Evolutionary conservation across 2,113 vertebrate species (phyloP).

Genomic region (Takifugu flavidus): DNA sequence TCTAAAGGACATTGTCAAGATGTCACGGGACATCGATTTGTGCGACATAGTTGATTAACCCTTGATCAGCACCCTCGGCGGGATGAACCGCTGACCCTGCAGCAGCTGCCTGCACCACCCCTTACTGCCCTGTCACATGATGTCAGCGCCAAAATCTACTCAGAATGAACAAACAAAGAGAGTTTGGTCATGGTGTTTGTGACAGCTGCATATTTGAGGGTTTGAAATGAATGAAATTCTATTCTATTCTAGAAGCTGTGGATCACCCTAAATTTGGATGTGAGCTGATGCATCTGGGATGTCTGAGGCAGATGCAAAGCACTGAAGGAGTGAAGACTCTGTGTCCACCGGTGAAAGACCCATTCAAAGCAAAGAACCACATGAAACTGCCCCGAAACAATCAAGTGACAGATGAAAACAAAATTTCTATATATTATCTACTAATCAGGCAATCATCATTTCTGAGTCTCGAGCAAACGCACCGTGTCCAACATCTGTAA

Average conservation of each 20-base stretch:
- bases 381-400: conserved; percentile 22
- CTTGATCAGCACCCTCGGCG: conserved; percentile 21
- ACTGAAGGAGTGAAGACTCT: conserved; percentile 16
- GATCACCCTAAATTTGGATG: conserved; percentile 45
- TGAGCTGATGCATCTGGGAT: conserved; percentile 40
- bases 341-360: conserved; percentile 34
- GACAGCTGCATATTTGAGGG: conserved; percentile 23
- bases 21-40: conserved; percentile 72
- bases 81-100: conserved; percentile 27
- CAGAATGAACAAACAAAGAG: conserved; percentile 11
- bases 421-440: conserved; percentile 12
- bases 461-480: conserved; percentile 31
- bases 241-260: conserved; percentile 69
- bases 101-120: conserved; percentile 30
- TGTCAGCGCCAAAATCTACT: conserved; percentile 35
- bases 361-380: conserved; percentile 21
- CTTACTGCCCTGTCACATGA: conserved; percentile 30
- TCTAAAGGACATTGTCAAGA: conserved; percentile 47
- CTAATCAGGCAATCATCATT: conserved; percentile 14
- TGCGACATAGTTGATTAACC: conserved; percentile 43
- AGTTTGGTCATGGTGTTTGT: conserved; percentile 33
- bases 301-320: conserved; percentile 20
- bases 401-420: conserved; percentile 18
- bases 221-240: conserved; percentile 63
- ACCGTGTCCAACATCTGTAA: conserved; percentile 98